Evolutionary conservation across 1,140 invertebrate species (phyloP), one percentile per base, ranked within the genome.

Genomic region (Cryptotermes secundus): DNA sequence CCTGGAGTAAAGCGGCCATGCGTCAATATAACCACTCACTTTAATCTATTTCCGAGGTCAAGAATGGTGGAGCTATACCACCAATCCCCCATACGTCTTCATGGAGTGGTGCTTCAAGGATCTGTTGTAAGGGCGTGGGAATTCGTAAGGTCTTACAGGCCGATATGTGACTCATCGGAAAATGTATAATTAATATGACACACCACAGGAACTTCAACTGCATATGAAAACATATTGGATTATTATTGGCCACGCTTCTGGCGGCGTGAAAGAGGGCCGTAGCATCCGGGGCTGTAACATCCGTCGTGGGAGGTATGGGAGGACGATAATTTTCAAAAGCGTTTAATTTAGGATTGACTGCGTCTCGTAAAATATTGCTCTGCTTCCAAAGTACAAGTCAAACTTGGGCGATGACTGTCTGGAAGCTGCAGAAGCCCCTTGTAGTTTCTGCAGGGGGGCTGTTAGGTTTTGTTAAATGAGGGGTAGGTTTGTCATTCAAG

Each of bases 351-450:
- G 59, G 53, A 59, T 22, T 22, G 53, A 19, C 53, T 59, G 24
- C 6, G 53, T 7, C 19, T 59, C 53, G 26, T 59, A 59, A 59
- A 59, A 59, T 59, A 59, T 59, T 59, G 24, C 53, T 59, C 53
- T 19, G 6, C 53, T 22, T 22, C 26, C 12, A 22, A 24, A 59
- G 53, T 59, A 72, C 26, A 72, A 72, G 26, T 72, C 14, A n/a
- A 72, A 72, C 59, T 72, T n/a, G 59, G 59, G 59, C n/a, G 59
- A 72, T 72, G 59, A 72, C 59, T 72, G n/a, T 26, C n/a, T 72
- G 7, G 31, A 72, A 72, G 59, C 59, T n/a, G 59, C 26, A 72
- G 59, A 31, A 72, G n/a, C 26, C 59, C n/a, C 59, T 72, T 26
- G 10, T 72, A 72, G 26, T 12, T 72, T 31, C 14, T 4, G 26